Percentiles rank a stretch among this genome's conserved stretches.
Conservation (phyloP, 1,140 invertebrate genomes). For the Tetramorium simillimum region DNA sequence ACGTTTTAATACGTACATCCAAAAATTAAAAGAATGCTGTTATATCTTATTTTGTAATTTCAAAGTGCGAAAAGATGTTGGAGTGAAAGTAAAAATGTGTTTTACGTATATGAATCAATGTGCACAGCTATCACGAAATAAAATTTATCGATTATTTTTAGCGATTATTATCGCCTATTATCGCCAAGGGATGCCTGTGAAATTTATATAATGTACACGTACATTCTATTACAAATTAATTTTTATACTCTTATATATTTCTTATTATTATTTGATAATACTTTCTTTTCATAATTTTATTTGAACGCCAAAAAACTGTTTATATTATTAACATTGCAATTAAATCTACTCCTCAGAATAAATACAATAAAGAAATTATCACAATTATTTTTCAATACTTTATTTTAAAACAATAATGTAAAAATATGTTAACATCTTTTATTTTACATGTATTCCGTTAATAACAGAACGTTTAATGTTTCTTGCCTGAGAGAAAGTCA, state of each 20-base stretch:
- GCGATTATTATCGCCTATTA: neutral
- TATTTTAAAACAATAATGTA: neutral
- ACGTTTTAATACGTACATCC: conserved; percentile 4
- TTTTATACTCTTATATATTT: neutral
- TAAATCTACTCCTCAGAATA: neutral
- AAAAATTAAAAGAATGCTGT: conserved; percentile 8
- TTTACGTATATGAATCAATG: conserved; percentile 15
- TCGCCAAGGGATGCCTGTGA: neutral
- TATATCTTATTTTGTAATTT: conserved; percentile 26
- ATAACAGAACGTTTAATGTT: neutral
- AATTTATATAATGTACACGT: neutral
- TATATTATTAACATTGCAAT: neutral
- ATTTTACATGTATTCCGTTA: neutral
- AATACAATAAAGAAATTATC: neutral
- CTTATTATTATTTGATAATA: neutral
- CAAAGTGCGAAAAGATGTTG: neutral
- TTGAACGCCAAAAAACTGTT: neutral
- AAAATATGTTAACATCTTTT: neutral
- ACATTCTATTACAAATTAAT: neutral
- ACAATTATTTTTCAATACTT: neutral
- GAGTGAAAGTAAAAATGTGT: conserved; percentile 26
- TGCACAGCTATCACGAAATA: neutral
- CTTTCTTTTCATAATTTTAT: neutral
- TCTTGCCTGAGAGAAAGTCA: neutral
- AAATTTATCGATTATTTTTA: neutral